phyloP scores from a whole-genome alignment of 1,140 invertebrate genomes.

The Lethocerus indicus region DNA sequence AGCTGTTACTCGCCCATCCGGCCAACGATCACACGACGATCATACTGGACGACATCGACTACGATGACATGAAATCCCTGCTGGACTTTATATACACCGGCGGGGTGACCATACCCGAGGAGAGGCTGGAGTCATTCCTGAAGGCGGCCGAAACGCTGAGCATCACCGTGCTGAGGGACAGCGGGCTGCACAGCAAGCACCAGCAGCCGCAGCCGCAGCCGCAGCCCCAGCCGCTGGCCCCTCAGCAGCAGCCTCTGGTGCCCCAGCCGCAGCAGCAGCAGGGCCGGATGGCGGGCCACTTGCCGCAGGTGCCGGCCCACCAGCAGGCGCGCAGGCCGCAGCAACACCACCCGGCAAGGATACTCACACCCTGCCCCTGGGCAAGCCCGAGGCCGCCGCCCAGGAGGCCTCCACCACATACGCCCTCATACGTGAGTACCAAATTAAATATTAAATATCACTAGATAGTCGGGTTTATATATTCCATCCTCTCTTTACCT shows the following conservation, averaged over 20 bases:
- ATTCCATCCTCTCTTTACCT: too few species aligned
- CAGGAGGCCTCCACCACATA: neutral
- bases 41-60: slow-evolving; percentile 35
- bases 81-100: slow-evolving; percentile 41
- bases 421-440: too few species aligned
- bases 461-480: too few species aligned
- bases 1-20: slow-evolving; percentile 29
- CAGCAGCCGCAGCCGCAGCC: neutral
- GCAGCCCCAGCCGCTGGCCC: neutral
- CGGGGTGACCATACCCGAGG: slow-evolving; percentile 33
- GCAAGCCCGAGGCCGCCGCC: slow-evolving; percentile 8
- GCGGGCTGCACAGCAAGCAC: slow-evolving; percentile 14
- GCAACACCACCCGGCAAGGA: slow-evolving; percentile 6
- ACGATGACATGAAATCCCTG: slow-evolving; percentile 33
- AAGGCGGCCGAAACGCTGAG: slow-evolving; percentile 34
- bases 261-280: neutral
- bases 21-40: slow-evolving; percentile 33
- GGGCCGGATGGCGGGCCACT: neutral
- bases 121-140: slow-evolving; percentile 32
- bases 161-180: slow-evolving; percentile 30
- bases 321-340: slow-evolving; percentile 6
- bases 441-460: too few species aligned
- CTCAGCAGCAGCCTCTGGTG: neutral
- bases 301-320: neutral
- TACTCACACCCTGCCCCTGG: slow-evolving; percentile 19